Base-by-base conservation (phyloP, 2,888 invertebrate species). In the Anagyrus pseudococci region DNA sequence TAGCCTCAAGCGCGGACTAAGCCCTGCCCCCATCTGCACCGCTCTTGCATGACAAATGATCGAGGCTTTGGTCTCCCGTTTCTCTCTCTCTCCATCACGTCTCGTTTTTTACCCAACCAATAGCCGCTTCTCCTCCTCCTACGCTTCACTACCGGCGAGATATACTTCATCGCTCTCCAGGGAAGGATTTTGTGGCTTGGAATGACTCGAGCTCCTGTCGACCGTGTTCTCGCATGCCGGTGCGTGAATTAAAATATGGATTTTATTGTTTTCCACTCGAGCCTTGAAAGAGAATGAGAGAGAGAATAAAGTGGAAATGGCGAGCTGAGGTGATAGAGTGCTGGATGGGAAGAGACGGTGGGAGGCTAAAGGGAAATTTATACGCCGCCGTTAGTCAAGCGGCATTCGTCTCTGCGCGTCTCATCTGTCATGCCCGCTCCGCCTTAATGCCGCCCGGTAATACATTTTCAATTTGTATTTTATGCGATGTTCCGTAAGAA, bases 201-300 rank as follows among this genome's bases (percentile, higher is more conserved):
- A 64, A 4, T 15, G 68, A 67, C 70, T 71, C n/a, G n/a, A n/a
- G n/a, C n/a, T n/a, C n/a, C n/a, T n/a, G n/a, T n/a, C n/a, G n/a
- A n/a, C n/a, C n/a, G n/a, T n/a, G n/a, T n/a, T n/a, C n/a, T n/a
- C n/a, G n/a, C n/a, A n/a, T n/a, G n/a, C n/a, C n/a, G n/a, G n/a
- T n/a, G n/a, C n/a, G n/a, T 68, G 70, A 74, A 77, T 78, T 78
- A 77, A 77, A 77, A 77, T 78, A 78, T 77, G 77, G 76, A 75
- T 76, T 78, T 78, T 75, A 78, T 78, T 77, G 78, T 77, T 76
- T 77, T 72, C 66, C 71, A 69, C 68, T 67, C 67, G 70, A 68
- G 71, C 67, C 69, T 70, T 70, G 64, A 67, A 64, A 60, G 19
- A 43, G 33, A 53, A 20, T 4, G 29, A 7, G 29, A 10, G 29